Evolutionary conservation across 2,797 vertebrate species (phyloP).

Genomic region (Sebastiscus tertius): DNA sequence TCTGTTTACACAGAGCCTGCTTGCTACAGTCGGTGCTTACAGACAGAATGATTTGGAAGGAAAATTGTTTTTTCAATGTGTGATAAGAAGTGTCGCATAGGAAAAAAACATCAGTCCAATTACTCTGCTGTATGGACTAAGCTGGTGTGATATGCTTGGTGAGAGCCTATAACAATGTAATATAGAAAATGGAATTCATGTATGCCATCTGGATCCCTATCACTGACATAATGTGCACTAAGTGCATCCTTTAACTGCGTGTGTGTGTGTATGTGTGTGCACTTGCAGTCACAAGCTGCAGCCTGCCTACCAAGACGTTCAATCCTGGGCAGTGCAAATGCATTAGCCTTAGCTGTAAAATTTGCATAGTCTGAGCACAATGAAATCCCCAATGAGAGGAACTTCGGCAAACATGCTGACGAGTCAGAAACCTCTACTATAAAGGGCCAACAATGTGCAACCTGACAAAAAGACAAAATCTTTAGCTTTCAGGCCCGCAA

Average conservation of each 20-base stretch:
- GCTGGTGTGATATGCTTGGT: constrained; percentile 13
- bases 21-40: constrained; percentile 31
- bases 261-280: not conserved
- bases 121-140: constrained; percentile 31
- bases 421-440: constrained; percentile 70
- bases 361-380: constrained; percentile 78
- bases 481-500: constrained; percentile 70
- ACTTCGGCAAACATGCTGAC: constrained; percentile 82
- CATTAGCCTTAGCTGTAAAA: constrained; percentile 72
- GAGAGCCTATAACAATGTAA: constrained; percentile 22
- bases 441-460: constrained; percentile 73
- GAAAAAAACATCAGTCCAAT: constrained; percentile 46
- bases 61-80: constrained; percentile 42
- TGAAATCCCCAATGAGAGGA: constrained; percentile 78
- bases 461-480: constrained; percentile 81
- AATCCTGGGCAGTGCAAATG: constrained; percentile 62
- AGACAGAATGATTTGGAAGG: constrained; percentile 51
- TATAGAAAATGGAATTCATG: constrained; percentile 21
- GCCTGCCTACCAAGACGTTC: constrained; percentile 50
- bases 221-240: constrained; percentile 27
- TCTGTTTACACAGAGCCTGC: constrained; percentile 38
- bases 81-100: constrained; percentile 40
- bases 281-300: constrained; percentile 22
- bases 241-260: constrained; percentile 22
- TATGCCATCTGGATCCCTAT: constrained; percentile 40